Evolutionary conservation across 2,797 vertebrate genomes (phyloP), one percentile per base, ranked within the genome.

Genomic region (Helicolenus hilgendorfi): DNA sequence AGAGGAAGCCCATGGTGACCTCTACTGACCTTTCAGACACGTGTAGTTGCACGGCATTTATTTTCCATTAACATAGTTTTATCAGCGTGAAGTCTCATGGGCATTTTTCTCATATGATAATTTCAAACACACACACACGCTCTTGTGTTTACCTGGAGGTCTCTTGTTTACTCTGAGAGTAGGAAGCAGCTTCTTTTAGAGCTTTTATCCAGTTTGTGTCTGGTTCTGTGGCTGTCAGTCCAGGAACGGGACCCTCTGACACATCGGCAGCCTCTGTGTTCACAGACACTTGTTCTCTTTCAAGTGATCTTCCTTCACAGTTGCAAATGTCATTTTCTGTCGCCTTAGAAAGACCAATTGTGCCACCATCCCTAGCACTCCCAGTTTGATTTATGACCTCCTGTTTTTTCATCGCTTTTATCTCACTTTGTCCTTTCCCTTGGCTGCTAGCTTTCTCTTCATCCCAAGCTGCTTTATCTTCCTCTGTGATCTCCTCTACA

Each of bases 71-170:
- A 49, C 60, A 77, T 71, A n/a, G 14, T 53, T 63, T 33, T 27
- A 62, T 70, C 62, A 36, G 4, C 1, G 11, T 59, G 36, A 73
- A 24, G 45, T 73, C 33, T 71, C 5, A 1, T 45, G 1, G 41
- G 14, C 6, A 22, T 82, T 70, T 70, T 31, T 15, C 18, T 64
- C 11, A 67, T 59, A 36, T 33, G 33, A 71, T 70, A 4, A 71
- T 31, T 77, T 87, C 7, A 89, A 70, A 87, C 63, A 76, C 74
- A 75, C 70, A 78, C 72, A 63, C 11, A 41, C 83, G 59, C 14
- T 86, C 72, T 22, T 55, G 68, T 70, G 69, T 94, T 97, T 98
- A 98, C 97, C 97, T 98, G 92, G 55, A 82, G 24, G 35, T 74
- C 29, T 92, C 79, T 79, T 93, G 91, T 60, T 94, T 90, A 41